Evolutionary conservation across 1,140 invertebrate species (phyloP).

Genomic region (Belonocnema kinseyi): DNA sequence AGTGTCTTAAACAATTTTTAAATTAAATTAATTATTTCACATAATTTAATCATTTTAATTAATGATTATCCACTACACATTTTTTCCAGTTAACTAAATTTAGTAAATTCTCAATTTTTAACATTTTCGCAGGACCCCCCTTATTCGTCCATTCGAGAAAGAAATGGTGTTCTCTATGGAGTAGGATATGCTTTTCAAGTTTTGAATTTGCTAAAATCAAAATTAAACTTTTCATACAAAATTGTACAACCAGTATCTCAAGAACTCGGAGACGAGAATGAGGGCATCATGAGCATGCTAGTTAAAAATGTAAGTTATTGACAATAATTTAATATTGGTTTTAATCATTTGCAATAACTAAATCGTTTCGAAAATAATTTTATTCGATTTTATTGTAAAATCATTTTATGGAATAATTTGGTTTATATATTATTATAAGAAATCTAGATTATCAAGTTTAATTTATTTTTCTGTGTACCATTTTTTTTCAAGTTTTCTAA

Average conservation of each 20-base stretch:
- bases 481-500: no score
- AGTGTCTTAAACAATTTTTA: no score
- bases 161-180: slow-evolving; percentile 78
- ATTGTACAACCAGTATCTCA: slow-evolving; percentile 79
- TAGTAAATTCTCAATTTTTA: neutral
- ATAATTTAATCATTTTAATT: no score
- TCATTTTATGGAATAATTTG: no score
- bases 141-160: slow-evolving; percentile 65
- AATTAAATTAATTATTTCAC: no score
- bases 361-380: no score
- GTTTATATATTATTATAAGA: no score
- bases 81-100: slow-evolving; percentile 10
- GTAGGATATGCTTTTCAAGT: slow-evolving; percentile 84
- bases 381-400: no score
- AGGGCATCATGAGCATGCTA: slow-evolving; percentile 79
- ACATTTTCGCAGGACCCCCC: slow-evolving; percentile 63
- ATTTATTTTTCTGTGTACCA: no score
- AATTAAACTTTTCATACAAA: slow-evolving; percentile 84
- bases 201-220: slow-evolving; percentile 80
- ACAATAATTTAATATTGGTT: neutral
- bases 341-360: neutral
- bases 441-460: no score
- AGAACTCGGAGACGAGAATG: slow-evolving; percentile 75
- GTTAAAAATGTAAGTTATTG: slow-evolving; percentile 75
- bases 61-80: neutral